phyloP scores from a whole-genome alignment of 2,113 vertebrate genomes.

The Phoxinus phoxinus region DNA sequence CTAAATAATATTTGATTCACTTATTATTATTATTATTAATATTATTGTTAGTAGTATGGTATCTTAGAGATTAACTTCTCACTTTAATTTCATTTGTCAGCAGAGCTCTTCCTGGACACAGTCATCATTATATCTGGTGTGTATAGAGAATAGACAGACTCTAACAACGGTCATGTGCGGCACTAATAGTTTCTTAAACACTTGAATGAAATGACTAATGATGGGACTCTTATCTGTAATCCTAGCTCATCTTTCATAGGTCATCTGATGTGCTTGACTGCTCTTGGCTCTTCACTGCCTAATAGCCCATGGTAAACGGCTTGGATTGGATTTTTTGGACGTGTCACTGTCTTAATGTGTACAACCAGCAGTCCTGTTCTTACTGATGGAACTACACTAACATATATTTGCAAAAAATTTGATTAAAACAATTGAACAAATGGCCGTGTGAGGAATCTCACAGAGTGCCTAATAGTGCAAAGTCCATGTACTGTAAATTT shows the following conservation, averaged over 20 bases:
- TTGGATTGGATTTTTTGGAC: not conserved
- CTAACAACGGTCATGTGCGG: conserved; percentile 62
- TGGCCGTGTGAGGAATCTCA: not conserved
- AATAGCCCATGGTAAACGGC: not conserved
- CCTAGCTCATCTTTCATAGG: conserved; percentile 56
- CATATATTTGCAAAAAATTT: no score
- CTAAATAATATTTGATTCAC: not conserved
- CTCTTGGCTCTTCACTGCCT: conserved; percentile 33
- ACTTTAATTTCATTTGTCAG: not conserved
- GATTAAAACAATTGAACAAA: no score
- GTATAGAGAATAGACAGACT: conserved; percentile 25
- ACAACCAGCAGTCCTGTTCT: no score
- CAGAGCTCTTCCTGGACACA: conserved; percentile 15
- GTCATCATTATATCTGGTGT: conserved; percentile 5
- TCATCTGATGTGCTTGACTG: conserved; percentile 47
- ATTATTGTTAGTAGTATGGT: not conserved
- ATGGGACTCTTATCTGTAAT: conserved; percentile 68
- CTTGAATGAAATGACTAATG: conserved; percentile 63
- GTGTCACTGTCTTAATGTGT: no score
- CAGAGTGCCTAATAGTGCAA: conserved; percentile 9
- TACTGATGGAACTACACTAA: no score
- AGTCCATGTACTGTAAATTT: conserved; percentile 16
- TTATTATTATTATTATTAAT: not conserved
- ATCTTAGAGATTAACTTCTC: not conserved
- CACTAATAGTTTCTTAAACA: conserved; percentile 71